Conservation (phyloP, 2,113 vertebrate genomes). For the Arvicanthis niloticus region DNA sequence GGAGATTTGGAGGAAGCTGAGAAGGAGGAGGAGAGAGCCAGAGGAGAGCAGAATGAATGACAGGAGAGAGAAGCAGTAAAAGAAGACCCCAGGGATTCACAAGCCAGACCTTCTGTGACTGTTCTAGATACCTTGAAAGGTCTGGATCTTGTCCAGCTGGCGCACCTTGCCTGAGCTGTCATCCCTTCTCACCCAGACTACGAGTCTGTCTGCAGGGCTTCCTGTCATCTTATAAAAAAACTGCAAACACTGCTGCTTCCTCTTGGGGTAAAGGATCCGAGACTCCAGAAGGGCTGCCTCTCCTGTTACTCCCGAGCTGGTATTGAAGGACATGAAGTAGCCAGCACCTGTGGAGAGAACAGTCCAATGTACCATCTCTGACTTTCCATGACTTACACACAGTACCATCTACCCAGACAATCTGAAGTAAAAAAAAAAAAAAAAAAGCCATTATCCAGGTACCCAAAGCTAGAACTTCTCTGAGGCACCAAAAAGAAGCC, state of each 20-base stretch:
- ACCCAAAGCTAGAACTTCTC: neutral
- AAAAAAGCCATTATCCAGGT: neutral
- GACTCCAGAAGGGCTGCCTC: slow-evolving; percentile 93
- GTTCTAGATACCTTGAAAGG: slow-evolving; percentile 88
- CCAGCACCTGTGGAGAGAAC: slow-evolving; percentile 87
- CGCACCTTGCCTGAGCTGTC: slow-evolving; percentile 90
- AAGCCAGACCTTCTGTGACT: neutral
- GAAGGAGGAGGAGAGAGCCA: too few relatives aligned
- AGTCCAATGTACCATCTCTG: neutral
- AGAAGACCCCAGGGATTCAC: neutral
- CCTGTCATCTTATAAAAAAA: slow-evolving; percentile 96
- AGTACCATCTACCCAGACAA: neutral
- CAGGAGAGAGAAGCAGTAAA: neutral
- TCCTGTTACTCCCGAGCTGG: slow-evolving; percentile 81
- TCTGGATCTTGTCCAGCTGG: slow-evolving; percentile 90
- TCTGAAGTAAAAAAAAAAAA: neutral
- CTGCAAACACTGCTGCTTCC: slow-evolving; percentile 93
- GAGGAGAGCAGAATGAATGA: accelerated
- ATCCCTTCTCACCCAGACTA: slow-evolving; percentile 92
- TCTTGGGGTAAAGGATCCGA: slow-evolving; percentile 93
- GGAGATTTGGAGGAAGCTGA: neutral
- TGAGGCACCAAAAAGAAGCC: neutral
- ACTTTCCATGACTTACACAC: neutral
- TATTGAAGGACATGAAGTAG: slow-evolving; percentile 92
- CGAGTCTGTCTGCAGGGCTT: slow-evolving; percentile 88